Percentiles rank a stretch among this genome's conserved stretches.
phyloP scores from a whole-genome alignment of 92 coral and sea anemone genomes.

The Actinernus sp. region DNA sequence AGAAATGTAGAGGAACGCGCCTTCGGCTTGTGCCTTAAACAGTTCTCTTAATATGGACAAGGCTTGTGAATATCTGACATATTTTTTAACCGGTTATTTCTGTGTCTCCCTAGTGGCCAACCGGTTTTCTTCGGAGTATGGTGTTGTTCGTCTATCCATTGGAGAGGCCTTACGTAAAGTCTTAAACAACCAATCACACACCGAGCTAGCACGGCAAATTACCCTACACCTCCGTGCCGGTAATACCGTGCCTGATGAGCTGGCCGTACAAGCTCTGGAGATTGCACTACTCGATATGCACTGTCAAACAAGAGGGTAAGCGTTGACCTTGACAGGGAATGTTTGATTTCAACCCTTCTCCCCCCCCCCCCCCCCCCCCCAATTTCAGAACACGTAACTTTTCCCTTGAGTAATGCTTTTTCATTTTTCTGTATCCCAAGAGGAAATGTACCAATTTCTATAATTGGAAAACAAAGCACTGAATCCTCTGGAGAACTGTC shows the following conservation, averaged over 20 bases:
- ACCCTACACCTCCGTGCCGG: constrained; percentile 85
- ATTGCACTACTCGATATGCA: constrained; percentile 90
- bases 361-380: too few species aligned
- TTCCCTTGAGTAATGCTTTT: too few species aligned
- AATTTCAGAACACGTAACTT: too few species aligned
- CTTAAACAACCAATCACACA: constrained; percentile 80
- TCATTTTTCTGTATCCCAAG: too few species aligned
- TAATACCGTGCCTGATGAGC: constrained; percentile 93
- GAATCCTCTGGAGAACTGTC: too few species aligned
- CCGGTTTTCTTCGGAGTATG: constrained; percentile 90
- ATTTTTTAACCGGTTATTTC: too few species aligned
- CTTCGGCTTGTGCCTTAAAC: too few species aligned
- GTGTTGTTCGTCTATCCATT: constrained; percentile 90
- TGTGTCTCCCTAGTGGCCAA: constrained; percentile 97
- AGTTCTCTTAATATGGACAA: too few species aligned
- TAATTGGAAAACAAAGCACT: too few species aligned
- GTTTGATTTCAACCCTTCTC: background rate
- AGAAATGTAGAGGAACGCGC: too few species aligned
- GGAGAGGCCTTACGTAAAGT: constrained; percentile 94
- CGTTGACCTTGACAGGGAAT: background rate
- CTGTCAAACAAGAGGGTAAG: constrained; percentile 98
- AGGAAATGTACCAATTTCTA: too few species aligned
- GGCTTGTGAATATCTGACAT: too few species aligned
- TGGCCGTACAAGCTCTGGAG: constrained; percentile 95
- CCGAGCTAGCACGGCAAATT: constrained; percentile 89